These are phyloP conservation scores for Ditylenchus dipsaci DNA, from an alignment of 1,140 invertebrate species.

Conservation along the genomic window DNA sequence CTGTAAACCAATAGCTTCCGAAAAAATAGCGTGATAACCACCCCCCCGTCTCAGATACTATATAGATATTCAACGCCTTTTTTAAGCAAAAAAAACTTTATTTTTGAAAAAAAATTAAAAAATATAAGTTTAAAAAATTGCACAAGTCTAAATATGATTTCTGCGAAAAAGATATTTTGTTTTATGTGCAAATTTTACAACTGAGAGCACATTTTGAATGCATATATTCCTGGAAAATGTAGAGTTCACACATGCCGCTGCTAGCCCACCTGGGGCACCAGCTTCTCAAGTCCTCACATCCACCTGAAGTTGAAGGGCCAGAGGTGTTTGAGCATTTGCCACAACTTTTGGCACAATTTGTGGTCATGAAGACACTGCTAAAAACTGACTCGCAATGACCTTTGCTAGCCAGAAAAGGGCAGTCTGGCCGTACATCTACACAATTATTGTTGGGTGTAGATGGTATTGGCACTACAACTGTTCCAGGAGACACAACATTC, in stretches of 20 bases:
- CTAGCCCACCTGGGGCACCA: constrained; percentile 51
- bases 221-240: constrained; percentile 48
- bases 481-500: not conserved
- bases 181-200: constrained; percentile 34
- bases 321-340: constrained; percentile 11
- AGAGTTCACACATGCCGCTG: constrained; percentile 44
- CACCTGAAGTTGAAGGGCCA: not conserved
- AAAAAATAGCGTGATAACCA: no score
- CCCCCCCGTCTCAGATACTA: no score
- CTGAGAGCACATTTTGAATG: constrained; percentile 41
- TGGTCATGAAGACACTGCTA: constrained; percentile 38
- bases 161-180: no score
- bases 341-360: constrained; percentile 46
- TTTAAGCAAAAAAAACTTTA: no score
- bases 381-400: constrained; percentile 46
- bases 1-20: no score
- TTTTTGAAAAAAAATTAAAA: no score
- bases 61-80: no score
- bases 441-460: constrained; percentile 10
- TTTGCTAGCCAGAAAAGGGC: constrained; percentile 37
- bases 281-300: constrained; percentile 35
- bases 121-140: no score
- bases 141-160: no score
- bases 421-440: constrained; percentile 39
- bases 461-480: no score